Percentiles rank a stretch among this genome's conserved stretches.
Evolutionary conservation across 2,113 vertebrate species (phyloP).

Genomic region (human): DNA sequence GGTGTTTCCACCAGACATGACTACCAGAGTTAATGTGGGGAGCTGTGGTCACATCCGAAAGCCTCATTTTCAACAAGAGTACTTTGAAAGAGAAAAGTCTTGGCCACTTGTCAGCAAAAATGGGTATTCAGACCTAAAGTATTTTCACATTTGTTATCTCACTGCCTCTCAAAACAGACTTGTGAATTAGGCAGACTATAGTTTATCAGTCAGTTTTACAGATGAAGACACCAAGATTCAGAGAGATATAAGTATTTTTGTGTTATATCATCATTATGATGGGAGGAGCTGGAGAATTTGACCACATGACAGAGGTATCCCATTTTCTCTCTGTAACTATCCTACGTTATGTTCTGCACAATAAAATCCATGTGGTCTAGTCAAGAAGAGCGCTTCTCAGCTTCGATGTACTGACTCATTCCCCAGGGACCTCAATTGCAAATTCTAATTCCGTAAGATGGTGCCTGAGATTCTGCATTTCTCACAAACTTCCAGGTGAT

Average conservation of each 20-base stretch:
- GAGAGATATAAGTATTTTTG: background rate
- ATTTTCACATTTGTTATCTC: background rate
- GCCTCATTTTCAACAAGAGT: background rate
- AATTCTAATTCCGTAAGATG: background rate
- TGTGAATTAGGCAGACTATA: background rate
- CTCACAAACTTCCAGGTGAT: background rate
- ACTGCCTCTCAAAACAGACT: rapidly evolving
- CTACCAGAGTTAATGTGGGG: rapidly evolving
- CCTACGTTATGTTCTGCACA: background rate
- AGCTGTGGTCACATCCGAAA: no score
- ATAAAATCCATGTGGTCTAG: background rate
- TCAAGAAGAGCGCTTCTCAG: background rate
- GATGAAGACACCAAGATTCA: no score
- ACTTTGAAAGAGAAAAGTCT: background rate
- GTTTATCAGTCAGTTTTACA: no score
- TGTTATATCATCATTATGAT: rapidly evolving
- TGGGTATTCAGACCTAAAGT: background rate
- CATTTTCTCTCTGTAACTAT: background rate
- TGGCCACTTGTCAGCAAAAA: background rate
- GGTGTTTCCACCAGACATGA: no score
- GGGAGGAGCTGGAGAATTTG: background rate
- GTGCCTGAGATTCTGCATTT: background rate
- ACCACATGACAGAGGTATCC: rapidly evolving
- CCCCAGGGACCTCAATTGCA: background rate
- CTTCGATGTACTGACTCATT: rapidly evolving